These are phyloP conservation scores for Saccostrea glomerata DNA, from an alignment of 1,140 invertebrate species.

Conservation along the genomic window DNA sequence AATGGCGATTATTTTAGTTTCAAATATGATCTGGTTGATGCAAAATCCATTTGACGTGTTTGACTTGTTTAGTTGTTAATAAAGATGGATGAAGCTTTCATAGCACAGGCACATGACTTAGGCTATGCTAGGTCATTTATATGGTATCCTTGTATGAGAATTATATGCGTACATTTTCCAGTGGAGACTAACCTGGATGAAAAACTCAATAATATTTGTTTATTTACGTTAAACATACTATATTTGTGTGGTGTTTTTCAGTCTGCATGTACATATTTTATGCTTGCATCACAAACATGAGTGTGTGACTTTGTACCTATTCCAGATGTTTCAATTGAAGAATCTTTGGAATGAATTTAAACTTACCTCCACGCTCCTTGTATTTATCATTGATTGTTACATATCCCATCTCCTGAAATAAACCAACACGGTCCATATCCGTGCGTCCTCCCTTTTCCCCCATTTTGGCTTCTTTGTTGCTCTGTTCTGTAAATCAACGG, in stretches of 20 bases:
- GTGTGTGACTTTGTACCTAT: not conserved
- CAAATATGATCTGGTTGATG: too few relatives aligned
- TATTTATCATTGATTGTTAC: constrained; percentile 72
- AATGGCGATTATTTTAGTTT: constrained; percentile 1
- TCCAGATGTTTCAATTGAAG: not conserved
- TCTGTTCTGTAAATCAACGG: constrained; percentile 28
- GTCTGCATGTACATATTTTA: too few relatives aligned
- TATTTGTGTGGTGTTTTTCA: too few relatives aligned
- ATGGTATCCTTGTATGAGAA: too few relatives aligned
- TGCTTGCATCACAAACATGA: not conserved
- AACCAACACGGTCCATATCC: constrained; percentile 79
- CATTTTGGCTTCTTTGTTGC: constrained; percentile 61
- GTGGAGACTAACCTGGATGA: too few relatives aligned
- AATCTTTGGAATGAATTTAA: not conserved
- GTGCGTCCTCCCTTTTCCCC: constrained; percentile 80
- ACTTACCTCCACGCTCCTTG: constrained; percentile 66
- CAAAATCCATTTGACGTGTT: too few relatives aligned
- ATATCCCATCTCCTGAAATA: constrained; percentile 79
- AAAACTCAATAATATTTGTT: not conserved
- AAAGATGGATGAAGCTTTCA: too few relatives aligned
- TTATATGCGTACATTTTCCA: too few relatives aligned
- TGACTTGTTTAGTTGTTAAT: too few relatives aligned
- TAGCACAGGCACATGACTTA: too few relatives aligned
- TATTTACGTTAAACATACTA: too few relatives aligned
- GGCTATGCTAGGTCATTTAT: too few relatives aligned